Conservation (phyloP, 2,797 vertebrate species). For the Diplodus puntazzo region DNA sequence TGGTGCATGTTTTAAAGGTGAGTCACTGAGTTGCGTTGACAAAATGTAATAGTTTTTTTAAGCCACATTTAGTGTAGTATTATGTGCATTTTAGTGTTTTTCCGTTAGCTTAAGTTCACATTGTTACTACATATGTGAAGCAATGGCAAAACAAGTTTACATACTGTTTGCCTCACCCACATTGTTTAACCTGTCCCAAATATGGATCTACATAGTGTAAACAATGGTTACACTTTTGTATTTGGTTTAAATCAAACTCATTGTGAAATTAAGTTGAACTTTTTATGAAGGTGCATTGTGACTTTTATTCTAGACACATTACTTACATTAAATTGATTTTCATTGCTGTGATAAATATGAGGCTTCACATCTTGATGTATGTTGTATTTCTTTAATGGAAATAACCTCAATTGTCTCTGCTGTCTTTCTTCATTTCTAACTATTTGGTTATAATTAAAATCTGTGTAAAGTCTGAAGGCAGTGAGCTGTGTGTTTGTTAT, state of each 20-base stretch:
- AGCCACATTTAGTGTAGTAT: slow-evolving; percentile 31
- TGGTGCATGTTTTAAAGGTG: slow-evolving; percentile 72
- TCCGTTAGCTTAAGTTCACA: slow-evolving; percentile 42
- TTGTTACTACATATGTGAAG: slow-evolving; percentile 41
- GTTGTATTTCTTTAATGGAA: slow-evolving; percentile 24
- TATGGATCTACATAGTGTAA: slow-evolving; percentile 18
- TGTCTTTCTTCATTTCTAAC: slow-evolving; percentile 37
- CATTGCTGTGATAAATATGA: slow-evolving; percentile 33
- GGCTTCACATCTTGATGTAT: slow-evolving; percentile 29
- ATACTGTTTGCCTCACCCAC: slow-evolving; percentile 7
- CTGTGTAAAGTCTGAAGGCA: slow-evolving; percentile 20
- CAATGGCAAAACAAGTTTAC: slow-evolving; percentile 4
- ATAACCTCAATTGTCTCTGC: slow-evolving; percentile 14
- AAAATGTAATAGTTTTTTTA: not conserved
- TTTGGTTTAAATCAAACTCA: slow-evolving; percentile 7
- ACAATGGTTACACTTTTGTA: slow-evolving; percentile 24
- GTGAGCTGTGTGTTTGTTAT: not conserved
- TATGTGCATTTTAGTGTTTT: slow-evolving; percentile 48
- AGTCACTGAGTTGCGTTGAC: slow-evolving; percentile 37
- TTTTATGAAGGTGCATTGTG: slow-evolving; percentile 30
- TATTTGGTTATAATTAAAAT: slow-evolving; percentile 41
- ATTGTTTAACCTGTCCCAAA: slow-evolving; percentile 22
- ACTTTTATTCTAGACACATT: slow-evolving; percentile 13
- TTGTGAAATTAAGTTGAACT: slow-evolving; percentile 18
- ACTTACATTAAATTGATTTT: slow-evolving; percentile 22